Evolutionary conservation across 2,797 vertebrate genomes (phyloP).

Genomic region (Tachyglossus aculeatus): DNA sequence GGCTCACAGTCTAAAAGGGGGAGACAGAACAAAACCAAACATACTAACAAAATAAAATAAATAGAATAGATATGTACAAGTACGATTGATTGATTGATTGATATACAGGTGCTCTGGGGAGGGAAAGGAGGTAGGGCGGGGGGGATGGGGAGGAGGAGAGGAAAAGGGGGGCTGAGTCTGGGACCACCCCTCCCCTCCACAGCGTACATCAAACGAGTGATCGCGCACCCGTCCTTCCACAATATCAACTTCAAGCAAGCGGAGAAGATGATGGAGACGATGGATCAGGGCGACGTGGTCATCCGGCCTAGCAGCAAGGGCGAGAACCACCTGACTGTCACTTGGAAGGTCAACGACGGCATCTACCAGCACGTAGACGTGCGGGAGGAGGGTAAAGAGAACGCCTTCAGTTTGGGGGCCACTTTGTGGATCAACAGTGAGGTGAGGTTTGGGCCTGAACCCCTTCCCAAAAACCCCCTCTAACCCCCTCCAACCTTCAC

Average conservation of each 20-base stretch:
- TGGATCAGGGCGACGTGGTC: slow-evolving; percentile 97
- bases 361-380: slow-evolving; percentile 98
- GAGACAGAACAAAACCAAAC: too few species aligned
- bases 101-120: too few species aligned
- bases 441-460: slow-evolving; percentile 65
- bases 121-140: too few species aligned
- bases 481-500: not conserved
- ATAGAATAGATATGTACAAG: too few species aligned
- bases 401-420: slow-evolving; percentile 96
- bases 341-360: slow-evolving; percentile 96
- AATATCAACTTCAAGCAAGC: slow-evolving; percentile 99
- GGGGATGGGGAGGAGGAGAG: too few species aligned
- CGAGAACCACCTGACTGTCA: slow-evolving; percentile 96
- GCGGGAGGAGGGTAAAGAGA: slow-evolving; percentile 97
- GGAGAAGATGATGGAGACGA: slow-evolving; percentile 99
- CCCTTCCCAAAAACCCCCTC: accelerated
- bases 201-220: slow-evolving; percentile 98
- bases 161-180: too few species aligned
- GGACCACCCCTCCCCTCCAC: slow-evolving; percentile 26
- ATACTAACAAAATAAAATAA: too few species aligned
- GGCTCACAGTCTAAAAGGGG: too few species aligned
- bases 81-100: too few species aligned
- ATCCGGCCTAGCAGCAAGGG: slow-evolving; percentile 98
- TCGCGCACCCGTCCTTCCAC: slow-evolving; percentile 98
- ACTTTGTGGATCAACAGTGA: slow-evolving; percentile 96